Evolutionary conservation across 1,140 invertebrate genomes (phyloP).

Genomic region (Drosophila watanabei): DNA sequence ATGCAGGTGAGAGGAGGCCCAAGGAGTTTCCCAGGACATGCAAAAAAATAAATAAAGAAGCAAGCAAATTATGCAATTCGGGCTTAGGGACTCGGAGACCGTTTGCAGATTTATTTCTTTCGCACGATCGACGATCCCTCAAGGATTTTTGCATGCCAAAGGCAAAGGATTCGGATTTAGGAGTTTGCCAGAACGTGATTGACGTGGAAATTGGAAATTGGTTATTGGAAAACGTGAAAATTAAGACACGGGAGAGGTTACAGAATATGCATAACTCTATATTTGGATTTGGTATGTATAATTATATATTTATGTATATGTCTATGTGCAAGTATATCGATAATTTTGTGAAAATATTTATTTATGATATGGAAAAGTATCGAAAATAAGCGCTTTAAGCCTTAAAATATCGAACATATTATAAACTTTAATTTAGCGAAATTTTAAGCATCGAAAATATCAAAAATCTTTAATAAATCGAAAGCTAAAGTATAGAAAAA

Average conservation of each 20-base stretch:
- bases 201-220: conserved; percentile 31
- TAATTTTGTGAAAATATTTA: too few relatives aligned
- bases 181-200: conserved; percentile 17
- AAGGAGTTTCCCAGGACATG: conserved; percentile 44
- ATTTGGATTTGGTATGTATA: too few relatives aligned
- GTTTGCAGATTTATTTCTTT: conserved; percentile 28
- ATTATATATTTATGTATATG: too few relatives aligned
- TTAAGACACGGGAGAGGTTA: conserved; percentile 3
- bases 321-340: too few relatives aligned
- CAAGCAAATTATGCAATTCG: conserved; percentile 25
- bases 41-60: conserved; percentile 2
- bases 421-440: too few relatives aligned
- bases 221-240: conserved; percentile 12
- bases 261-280: not conserved
- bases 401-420: too few relatives aligned
- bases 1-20: conserved; percentile 62
- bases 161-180: not conserved
- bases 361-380: too few relatives aligned
- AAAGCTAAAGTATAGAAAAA: too few relatives aligned
- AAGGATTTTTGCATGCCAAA: conserved; percentile 37
- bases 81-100: conserved; percentile 10
- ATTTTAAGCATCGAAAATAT: too few relatives aligned
- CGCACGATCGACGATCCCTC: conserved; percentile 38
- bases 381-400: too few relatives aligned
- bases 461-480: too few relatives aligned